phyloP scores from a whole-genome alignment of 2,888 invertebrate genomes.

The Leptopilina syphax region DNA sequence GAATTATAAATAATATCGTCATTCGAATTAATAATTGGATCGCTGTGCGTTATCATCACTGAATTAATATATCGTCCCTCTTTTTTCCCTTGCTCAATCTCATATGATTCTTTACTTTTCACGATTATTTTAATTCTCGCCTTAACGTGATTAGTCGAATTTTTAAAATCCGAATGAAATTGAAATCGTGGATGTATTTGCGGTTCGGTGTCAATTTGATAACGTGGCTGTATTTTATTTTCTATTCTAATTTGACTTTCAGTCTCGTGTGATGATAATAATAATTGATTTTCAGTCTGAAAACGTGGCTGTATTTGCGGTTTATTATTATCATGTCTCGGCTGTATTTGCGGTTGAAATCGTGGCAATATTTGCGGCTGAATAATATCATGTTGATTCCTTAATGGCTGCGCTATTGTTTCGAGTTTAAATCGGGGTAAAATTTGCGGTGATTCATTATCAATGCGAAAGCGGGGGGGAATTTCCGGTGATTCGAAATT shows the following conservation, averaged over 20 bases:
- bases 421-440: conserved; percentile 1
- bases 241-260: conserved; percentile 41
- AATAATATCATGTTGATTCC: background rate
- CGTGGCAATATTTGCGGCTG: background rate
- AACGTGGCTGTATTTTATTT: conserved; percentile 13
- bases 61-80: conserved; percentile 67
- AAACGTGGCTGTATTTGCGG: conserved; percentile 17
- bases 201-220: conserved; percentile 24
- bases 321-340: conserved; percentile 37
- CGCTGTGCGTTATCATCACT: conserved; percentile 67
- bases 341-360: background rate
- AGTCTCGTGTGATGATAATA: background rate
- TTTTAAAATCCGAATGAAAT: conserved; percentile 56
- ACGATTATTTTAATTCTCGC: conserved; percentile 73
- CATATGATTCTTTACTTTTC: conserved; percentile 63
- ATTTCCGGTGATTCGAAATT: background rate
- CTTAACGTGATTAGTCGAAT: conserved; percentile 72
- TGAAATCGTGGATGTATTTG: conserved; percentile 32
- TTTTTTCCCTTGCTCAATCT: conserved; percentile 44
- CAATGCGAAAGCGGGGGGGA: background rate
- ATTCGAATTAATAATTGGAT: conserved; percentile 71
- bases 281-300: conserved; percentile 37
- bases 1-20: conserved; percentile 74
- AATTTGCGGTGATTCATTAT: conserved; percentile 3
- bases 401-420: background rate